These are phyloP conservation scores for Clarias batrachus DNA, from an alignment of 2,113 vertebrate species.

Conservation along the genomic window DNA sequence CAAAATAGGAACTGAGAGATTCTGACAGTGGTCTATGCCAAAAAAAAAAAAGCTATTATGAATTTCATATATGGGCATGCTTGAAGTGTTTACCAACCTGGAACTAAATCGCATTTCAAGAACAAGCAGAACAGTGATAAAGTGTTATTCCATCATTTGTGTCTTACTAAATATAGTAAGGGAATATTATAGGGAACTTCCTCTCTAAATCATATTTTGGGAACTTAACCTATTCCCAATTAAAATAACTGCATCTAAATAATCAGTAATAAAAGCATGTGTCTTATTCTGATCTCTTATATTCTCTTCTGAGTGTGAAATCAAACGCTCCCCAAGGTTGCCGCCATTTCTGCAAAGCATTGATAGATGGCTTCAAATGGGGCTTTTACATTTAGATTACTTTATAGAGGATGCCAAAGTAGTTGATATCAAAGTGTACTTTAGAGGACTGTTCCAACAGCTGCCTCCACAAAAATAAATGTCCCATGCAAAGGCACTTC, in stretches of 20 bases:
- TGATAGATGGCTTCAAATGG: conserved; percentile 26
- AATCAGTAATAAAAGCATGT: not conserved
- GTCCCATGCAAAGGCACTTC: conserved; percentile 52
- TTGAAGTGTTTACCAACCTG: conserved; percentile 2
- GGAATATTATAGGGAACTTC: not conserved
- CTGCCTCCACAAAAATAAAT: conserved; percentile 64
- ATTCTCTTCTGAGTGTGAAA: conserved; percentile 10
- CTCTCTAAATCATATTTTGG: not conserved
- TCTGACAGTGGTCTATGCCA: not conserved
- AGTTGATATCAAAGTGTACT: conserved; percentile 54
- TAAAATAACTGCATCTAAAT: not conserved
- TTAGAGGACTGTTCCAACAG: conserved; percentile 63
- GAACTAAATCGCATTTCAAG: conserved; percentile 24
- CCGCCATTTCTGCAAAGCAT: not conserved
- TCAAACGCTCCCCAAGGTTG: conserved; percentile 20
- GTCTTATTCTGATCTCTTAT: too few species aligned
- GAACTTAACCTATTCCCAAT: not conserved
- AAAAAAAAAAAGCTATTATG: conserved; percentile 21
- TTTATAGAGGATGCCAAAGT: conserved; percentile 51
- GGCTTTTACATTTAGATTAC: conserved; percentile 43
- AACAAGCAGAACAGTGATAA: not conserved
- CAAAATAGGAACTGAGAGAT: not conserved
- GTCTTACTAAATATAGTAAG: not conserved
- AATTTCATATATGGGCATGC: conserved; percentile 15
- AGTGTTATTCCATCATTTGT: not conserved